Conservation (phyloP, 2,797 vertebrate species). For the Spinus olivaceus region DNA sequence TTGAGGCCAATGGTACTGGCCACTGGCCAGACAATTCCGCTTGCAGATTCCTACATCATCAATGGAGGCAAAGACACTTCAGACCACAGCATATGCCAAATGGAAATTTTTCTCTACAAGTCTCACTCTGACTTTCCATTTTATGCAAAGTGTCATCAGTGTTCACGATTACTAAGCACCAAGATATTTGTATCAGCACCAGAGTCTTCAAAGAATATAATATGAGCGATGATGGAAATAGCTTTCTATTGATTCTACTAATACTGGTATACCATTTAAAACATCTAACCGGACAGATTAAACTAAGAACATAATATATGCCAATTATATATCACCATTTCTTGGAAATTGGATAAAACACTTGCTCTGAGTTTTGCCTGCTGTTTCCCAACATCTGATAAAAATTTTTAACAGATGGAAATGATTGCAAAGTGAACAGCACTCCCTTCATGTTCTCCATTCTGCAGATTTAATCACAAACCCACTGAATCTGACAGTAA, state of each 20-base stretch:
- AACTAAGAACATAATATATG: constrained; percentile 30
- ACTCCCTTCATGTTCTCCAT: constrained; percentile 64
- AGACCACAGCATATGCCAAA: neutral
- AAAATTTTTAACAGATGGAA: constrained; percentile 76
- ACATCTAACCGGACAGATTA: constrained; percentile 10
- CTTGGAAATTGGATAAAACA: constrained; percentile 45
- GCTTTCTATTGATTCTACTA: neutral
- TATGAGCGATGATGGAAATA: neutral
- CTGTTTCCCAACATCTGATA: constrained; percentile 72
- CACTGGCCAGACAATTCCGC: neutral
- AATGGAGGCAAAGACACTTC: neutral
- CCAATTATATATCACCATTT: constrained; percentile 40
- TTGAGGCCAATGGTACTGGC: neutral
- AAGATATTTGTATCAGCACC: neutral
- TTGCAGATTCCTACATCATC: neutral
- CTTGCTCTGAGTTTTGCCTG: constrained; percentile 56
- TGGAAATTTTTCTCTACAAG: neutral
- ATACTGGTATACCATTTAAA: neutral
- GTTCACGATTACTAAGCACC: neutral
- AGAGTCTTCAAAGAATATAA: neutral
- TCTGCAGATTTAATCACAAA: constrained; percentile 73
- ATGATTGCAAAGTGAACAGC: constrained; percentile 66
- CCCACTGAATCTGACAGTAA: constrained; percentile 65
- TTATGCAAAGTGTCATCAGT: neutral
- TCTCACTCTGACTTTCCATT: neutral